Base-by-base conservation (phyloP, 1,140 invertebrate species). In the Aphelenchoides avenae region DNA sequence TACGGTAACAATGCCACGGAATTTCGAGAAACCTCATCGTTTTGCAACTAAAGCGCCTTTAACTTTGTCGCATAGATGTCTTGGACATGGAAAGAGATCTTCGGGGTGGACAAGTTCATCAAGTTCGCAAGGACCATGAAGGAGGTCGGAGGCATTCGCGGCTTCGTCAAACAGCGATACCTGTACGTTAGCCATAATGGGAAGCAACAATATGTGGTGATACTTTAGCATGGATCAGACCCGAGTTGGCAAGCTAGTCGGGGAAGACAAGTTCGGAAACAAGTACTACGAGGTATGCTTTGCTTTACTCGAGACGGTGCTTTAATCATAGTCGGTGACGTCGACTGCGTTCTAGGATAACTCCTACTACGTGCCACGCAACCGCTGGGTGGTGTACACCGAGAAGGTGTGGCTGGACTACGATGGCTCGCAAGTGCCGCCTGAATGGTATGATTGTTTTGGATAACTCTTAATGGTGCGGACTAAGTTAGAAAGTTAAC, bases 201-300 rank as follows among this genome's bases (percentile, higher is more conserved):
- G n/a, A 11, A 9, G 29, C 9, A 24, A 18, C 13, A 33, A 15
- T 15, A 31, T 58, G 5, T 29, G 24, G 20, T 53, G 0, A 36
- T 48, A 29, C 48, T 70, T 39, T 5, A 62, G 57, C 18, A 64
- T 60, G 13, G 67, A 64, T 52, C 5, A 48, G 15, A 70, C 29
- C 15, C 62, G 64, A 20, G 39, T 24, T 22, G 65, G 65, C 20
- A 40, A 52, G 9, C 56, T 71, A 7, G 83, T 96, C n/a, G 94
- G 94, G n/a, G 84, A 83, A 55, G 94, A 98, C 78, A 87, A 89
- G 77, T 91, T 85, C 79, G 93, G 94, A 30, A 98, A 98, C 79
- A 91, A 87, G 78, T 98, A 98, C 78, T 98, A 84, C 78, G 86
- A 96, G 82, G 61, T 57, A 26, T 33, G 7, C 7, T 52, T 51